phyloP scores from a whole-genome alignment of 2,888 invertebrate species.

The Drepana falcataria region DNA sequence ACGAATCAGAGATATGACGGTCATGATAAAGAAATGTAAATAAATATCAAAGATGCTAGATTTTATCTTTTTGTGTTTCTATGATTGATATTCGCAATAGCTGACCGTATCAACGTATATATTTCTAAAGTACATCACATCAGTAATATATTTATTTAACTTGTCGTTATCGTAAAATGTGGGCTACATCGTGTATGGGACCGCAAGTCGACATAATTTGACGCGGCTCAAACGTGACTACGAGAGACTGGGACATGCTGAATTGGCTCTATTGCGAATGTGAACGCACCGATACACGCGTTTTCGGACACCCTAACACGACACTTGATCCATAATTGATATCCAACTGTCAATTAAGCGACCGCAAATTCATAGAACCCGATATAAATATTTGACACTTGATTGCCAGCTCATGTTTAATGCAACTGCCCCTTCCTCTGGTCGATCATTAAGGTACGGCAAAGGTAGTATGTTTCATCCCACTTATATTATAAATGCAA shows the following conservation, averaged over 20 bases:
- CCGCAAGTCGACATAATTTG: slow-evolving; percentile 56
- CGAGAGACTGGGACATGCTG: slow-evolving; percentile 28
- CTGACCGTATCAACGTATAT: not conserved
- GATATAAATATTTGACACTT: not conserved
- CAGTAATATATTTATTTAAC: slow-evolving; percentile 7
- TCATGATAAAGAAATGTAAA: too few relatives aligned
- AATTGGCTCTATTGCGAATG: slow-evolving; percentile 34
- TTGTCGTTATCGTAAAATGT: slow-evolving; percentile 28
- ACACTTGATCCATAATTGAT: slow-evolving; percentile 26
- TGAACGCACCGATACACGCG: slow-evolving; percentile 18
- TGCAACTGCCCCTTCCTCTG: not conserved
- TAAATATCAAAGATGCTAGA: too few relatives aligned
- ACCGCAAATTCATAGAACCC: not conserved
- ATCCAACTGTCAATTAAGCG: slow-evolving; percentile 5
- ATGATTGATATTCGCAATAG: too few relatives aligned
- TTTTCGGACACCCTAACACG: slow-evolving; percentile 21
- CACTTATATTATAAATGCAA: too few relatives aligned
- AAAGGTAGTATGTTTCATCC: too few relatives aligned
- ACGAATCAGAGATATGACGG: too few relatives aligned
- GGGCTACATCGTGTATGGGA: slow-evolving; percentile 29
- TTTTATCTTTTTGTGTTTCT: too few relatives aligned
- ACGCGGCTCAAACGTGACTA: slow-evolving; percentile 51
- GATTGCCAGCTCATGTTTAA: not conserved
- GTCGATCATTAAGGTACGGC: too few relatives aligned
- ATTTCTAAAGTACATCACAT: not conserved